Percentiles rank a stretch among this genome's conserved stretches.
These are phyloP conservation scores for Nicator chloris DNA, from an alignment of 2,113 vertebrate genomes.

Conservation along the genomic window DNA sequence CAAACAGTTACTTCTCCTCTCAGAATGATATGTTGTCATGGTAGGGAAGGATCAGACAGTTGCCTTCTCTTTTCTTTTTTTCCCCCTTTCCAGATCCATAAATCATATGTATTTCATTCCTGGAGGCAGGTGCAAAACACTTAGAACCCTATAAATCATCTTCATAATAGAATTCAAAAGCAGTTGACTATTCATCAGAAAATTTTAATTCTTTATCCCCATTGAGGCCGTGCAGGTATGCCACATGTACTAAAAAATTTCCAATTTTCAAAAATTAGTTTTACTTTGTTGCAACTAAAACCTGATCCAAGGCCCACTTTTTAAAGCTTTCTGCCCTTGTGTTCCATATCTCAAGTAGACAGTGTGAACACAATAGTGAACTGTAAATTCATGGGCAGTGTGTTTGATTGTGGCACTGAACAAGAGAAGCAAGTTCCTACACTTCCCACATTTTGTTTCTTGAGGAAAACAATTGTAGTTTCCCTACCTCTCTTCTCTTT, in stretches of 20 bases:
- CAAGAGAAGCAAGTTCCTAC: not conserved
- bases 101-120: not conserved
- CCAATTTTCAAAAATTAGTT: not conserved
- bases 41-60: not conserved
- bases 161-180: not conserved
- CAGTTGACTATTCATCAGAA: not conserved
- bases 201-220: not conserved
- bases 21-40: conserved; percentile 28
- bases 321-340: not conserved
- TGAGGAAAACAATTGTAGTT: not conserved
- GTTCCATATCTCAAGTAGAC: not conserved
- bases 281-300: not conserved
- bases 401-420: not conserved
- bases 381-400: not conserved
- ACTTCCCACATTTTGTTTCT: not conserved
- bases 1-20: conserved; percentile 44
- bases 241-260: not conserved
- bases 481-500: not conserved
- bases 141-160: not conserved
- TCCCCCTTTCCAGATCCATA: not conserved
- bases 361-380: not conserved
- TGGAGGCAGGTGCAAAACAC: not conserved
- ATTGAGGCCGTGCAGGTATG: not conserved
- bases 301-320: not conserved
- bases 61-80: not conserved